These are phyloP conservation scores for Dynastes tityus DNA, from an alignment of 2,888 invertebrate genomes.

Conservation along the genomic window DNA sequence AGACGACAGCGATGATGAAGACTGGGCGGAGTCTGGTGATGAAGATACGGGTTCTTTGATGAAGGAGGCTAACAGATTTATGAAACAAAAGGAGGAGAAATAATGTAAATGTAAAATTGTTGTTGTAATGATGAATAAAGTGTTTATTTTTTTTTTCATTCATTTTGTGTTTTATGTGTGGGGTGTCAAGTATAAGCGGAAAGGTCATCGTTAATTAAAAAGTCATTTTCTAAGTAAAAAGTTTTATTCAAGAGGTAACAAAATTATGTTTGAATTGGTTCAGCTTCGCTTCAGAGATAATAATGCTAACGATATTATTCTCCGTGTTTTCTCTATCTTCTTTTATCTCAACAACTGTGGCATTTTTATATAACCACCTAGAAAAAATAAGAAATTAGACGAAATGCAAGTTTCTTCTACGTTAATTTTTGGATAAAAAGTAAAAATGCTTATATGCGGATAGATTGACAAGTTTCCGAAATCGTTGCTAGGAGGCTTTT, in stretches of 20 bases:
- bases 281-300: constrained; percentile 74
- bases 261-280: constrained; percentile 71
- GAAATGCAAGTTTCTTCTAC: too few species aligned
- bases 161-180: too few species aligned
- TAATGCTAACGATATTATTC: constrained; percentile 73
- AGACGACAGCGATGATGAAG: constrained; percentile 52
- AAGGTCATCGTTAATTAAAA: too few species aligned
- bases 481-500: too few species aligned
- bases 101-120: neutral
- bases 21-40: constrained; percentile 1
- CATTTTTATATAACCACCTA: constrained; percentile 79
- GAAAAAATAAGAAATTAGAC: constrained; percentile 52
- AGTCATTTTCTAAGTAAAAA: too few species aligned
- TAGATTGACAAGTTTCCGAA: too few species aligned
- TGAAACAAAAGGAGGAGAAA: constrained; percentile 41
- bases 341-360: constrained; percentile 73
- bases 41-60: constrained; percentile 52
- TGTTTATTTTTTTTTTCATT: neutral
- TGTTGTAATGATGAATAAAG: neutral
- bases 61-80: constrained; percentile 57
- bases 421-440: too few species aligned
- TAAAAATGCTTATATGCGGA: too few species aligned
- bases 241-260: constrained; percentile 31
- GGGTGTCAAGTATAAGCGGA: too few species aligned
- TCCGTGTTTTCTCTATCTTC: constrained; percentile 73